Conservation (phyloP, 2,888 invertebrate genomes). For the Leptogaster cylindrica region DNA sequence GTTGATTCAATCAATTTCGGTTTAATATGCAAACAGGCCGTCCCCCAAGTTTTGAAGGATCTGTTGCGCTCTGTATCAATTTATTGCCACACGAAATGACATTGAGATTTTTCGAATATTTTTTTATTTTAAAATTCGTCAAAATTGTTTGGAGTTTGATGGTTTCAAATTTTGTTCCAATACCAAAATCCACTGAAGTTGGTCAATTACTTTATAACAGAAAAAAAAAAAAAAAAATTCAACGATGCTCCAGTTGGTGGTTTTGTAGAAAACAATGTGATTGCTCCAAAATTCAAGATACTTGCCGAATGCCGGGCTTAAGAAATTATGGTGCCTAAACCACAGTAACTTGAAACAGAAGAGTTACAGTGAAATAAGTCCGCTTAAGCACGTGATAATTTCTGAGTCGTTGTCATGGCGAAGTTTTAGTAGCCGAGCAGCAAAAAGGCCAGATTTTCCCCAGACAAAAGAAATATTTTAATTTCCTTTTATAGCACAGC, state of each 20-base stretch:
- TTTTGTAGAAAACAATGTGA: too few relatives aligned
- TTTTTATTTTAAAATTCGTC: neutral
- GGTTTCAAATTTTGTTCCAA: neutral
- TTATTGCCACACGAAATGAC: constrained; percentile 25
- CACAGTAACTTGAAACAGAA: too few relatives aligned
- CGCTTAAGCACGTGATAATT: constrained; percentile 15
- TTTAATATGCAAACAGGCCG: constrained; percentile 53
- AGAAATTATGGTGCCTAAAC: too few relatives aligned
- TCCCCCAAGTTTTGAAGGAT: constrained; percentile 25
- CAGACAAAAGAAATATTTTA: constrained; percentile 39
- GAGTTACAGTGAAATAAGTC: neutral
- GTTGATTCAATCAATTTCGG: constrained; percentile 55
- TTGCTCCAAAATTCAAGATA: too few relatives aligned
- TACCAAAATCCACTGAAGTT: neutral
- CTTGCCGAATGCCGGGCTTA: too few relatives aligned
- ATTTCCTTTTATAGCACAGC: constrained; percentile 29
- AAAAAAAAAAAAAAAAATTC: too few relatives aligned
- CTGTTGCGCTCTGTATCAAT: constrained; percentile 36
- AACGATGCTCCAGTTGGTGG: too few relatives aligned
- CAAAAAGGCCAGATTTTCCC: constrained; percentile 13
- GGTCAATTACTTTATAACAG: neutral
- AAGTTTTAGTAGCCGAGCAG: constrained; percentile 24
- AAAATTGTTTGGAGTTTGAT: neutral
- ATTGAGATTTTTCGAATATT: constrained; percentile 2
- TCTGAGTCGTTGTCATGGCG: constrained; percentile 20